Percentiles rank a stretch among this genome's conserved stretches.
Evolutionary conservation across 53 echinoderm and acorn worm species (phyloP).

Genomic region (Luidia sarsii): DNA sequence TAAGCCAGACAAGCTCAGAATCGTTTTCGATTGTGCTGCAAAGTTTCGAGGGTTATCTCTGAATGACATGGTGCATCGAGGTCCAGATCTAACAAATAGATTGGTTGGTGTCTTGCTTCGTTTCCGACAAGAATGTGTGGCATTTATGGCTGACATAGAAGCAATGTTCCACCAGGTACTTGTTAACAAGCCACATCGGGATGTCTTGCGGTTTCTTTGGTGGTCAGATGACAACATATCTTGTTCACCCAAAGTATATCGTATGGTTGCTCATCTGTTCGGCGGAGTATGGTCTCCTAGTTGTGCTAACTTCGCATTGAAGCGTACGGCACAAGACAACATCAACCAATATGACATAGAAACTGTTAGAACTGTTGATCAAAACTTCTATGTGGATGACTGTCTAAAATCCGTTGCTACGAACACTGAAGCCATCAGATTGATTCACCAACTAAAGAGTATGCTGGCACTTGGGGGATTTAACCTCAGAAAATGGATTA

Average conservation of each 20-base stretch:
- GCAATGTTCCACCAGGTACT: conserved; percentile 22
- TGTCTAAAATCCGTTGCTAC: neutral
- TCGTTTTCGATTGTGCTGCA: conserved; percentile 18
- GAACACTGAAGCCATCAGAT: neutral
- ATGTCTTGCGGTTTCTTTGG: conserved; percentile 2
- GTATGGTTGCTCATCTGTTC: conserved; percentile 72
- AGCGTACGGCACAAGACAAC: neutral
- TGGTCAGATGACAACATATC: neutral
- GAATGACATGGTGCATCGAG: neutral
- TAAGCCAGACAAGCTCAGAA: conserved; percentile 18
- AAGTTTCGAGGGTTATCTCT: neutral
- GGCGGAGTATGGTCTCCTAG: too few species aligned
- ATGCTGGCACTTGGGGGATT: conserved; percentile 47
- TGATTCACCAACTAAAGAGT: neutral
- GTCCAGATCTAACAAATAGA: conserved; percentile 17
- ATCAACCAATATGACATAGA: too few species aligned
- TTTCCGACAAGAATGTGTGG: neutral
- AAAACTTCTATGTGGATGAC: conserved; percentile 35
- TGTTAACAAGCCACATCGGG: neutral
- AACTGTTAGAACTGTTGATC: conserved; percentile 4
- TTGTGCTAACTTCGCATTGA: neutral
- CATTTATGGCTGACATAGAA: conserved; percentile 12
- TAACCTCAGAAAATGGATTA: conserved; percentile 57
- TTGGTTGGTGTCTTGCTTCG: conserved; percentile 13
- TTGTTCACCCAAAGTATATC: conserved; percentile 26